Conservation (phyloP, 2,888 invertebrate species). For the Osedax fenrisi region DNA sequence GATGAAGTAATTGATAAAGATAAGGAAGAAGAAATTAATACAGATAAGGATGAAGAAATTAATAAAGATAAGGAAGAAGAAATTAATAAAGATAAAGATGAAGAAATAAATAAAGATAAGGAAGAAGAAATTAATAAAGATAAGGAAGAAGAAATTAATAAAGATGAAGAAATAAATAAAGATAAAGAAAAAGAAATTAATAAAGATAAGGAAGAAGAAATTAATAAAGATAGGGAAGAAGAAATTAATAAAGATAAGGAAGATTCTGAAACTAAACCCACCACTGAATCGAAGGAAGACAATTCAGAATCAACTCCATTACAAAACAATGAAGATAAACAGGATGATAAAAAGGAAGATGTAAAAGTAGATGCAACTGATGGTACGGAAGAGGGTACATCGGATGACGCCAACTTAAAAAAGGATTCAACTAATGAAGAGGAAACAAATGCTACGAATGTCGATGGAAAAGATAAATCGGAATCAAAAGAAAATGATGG, state of each 20-base stretch:
- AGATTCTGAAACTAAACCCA: neutral
- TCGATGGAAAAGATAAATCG: too few species aligned
- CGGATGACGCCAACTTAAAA: too few species aligned
- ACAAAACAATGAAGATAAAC: too few species aligned
- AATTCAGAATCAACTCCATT: too few species aligned
- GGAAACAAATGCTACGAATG: too few species aligned
- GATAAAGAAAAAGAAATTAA: neutral
- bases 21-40: too few species aligned
- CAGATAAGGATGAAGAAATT: constrained; percentile 21
- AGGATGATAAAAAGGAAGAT: too few species aligned
- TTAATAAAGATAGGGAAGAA: neutral
- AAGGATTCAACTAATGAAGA: too few species aligned
- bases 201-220: neutral
- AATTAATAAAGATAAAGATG: neutral
- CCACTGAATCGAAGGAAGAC: too few species aligned
- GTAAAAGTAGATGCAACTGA: neutral
- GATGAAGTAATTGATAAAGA: too few species aligned
- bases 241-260: neutral
- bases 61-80: neutral
- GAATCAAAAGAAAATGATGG: too few species aligned
- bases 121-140: neutral
- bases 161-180: neutral
- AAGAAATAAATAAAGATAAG: neutral
- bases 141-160: neutral
- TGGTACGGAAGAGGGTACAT: neutral